Evolutionary conservation across 2,888 invertebrate species (phyloP).

Genomic region (Drosophila pseudotalamancana): DNA sequence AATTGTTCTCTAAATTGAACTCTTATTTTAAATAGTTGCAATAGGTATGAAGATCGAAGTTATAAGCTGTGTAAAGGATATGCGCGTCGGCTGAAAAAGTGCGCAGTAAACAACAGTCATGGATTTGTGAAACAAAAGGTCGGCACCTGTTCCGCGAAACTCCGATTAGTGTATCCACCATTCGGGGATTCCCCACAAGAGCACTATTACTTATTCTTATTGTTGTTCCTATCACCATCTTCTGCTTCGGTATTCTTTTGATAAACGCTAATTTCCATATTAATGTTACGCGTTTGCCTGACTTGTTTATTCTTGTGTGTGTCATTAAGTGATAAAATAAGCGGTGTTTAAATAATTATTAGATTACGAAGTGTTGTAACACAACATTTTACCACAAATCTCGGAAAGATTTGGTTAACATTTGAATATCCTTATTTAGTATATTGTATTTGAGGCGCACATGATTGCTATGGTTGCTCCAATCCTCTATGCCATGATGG

Average conservation of each 20-base stretch:
- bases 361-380: conserved; percentile 6
- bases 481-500: conserved; percentile 76
- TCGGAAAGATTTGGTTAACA: conserved; percentile 57
- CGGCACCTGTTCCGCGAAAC: no score
- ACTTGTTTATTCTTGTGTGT: conserved; percentile 16
- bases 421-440: conserved; percentile 71
- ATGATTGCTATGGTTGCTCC: conserved; percentile 61
- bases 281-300: conserved; percentile 29
- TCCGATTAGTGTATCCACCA: not conserved
- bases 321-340: conserved; percentile 17
- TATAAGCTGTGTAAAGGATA: no score
- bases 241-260: conserved; percentile 42
- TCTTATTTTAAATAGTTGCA: no score
- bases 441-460: conserved; percentile 58
- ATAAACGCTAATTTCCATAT: conserved; percentile 64
- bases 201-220: conserved; percentile 37
- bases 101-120: no score
- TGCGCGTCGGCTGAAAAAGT: no score
- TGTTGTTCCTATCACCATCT: conserved; percentile 16
- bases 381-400: conserved; percentile 66
- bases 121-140: not conserved
- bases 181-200: not conserved
- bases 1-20: no score
- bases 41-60: no score
- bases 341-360: conserved; percentile 10